Conservation (phyloP, 1,140 invertebrate species). For the Drosophila kikkawai region DNA sequence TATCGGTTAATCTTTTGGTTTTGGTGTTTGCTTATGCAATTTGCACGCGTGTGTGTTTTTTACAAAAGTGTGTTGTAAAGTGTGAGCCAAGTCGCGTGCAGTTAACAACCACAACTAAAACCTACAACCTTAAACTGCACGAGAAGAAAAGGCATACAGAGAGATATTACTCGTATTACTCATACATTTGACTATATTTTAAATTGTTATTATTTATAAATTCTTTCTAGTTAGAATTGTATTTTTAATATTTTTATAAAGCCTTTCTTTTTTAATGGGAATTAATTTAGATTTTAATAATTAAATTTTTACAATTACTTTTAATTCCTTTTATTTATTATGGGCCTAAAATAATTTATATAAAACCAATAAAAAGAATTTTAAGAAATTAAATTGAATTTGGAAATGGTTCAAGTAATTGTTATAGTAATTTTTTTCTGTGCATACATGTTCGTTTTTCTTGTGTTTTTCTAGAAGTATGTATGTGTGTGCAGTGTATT, state of each 20-base stretch:
- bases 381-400: too few relatives aligned
- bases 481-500: constrained; percentile 41
- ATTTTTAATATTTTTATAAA: neutral
- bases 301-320: too few relatives aligned
- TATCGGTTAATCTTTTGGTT: constrained; percentile 25
- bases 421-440: neutral
- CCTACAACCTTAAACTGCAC: constrained; percentile 32
- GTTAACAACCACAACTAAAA: constrained; percentile 34
- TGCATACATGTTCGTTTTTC: constrained; percentile 28
- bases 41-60: constrained; percentile 24
- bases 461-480: constrained; percentile 3
- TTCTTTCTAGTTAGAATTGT: too few relatives aligned
- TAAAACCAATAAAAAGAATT: too few relatives aligned
- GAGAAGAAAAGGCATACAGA: neutral
- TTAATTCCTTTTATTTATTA: too few relatives aligned
- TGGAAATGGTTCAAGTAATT: too few relatives aligned
- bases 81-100: constrained; percentile 63
- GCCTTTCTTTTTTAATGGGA: neutral
- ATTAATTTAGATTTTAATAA: neutral
- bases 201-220: too few relatives aligned
- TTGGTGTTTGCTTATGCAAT: constrained; percentile 63
- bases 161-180: neutral
- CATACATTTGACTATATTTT: too few relatives aligned
- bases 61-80: constrained; percentile 19
- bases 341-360: too few relatives aligned